phyloP scores from a whole-genome alignment of 2,888 invertebrate genomes.

The Eristalinus aeneus region DNA sequence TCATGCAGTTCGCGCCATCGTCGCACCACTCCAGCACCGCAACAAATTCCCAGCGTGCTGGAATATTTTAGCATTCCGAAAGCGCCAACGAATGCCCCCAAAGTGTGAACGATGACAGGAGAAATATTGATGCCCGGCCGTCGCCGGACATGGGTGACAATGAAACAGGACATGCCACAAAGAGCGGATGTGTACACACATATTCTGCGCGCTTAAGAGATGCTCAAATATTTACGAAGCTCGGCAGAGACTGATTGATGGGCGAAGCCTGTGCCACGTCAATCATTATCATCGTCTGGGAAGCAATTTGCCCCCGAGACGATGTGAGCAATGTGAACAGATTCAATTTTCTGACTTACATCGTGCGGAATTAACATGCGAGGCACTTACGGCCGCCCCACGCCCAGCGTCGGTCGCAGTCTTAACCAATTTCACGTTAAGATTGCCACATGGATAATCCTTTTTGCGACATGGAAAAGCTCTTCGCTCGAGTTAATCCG shows the following conservation, averaged over 20 bases:
- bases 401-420: neutral
- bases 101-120: neutral
- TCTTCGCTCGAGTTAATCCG: constrained; percentile 26
- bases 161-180: neutral
- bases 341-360: neutral
- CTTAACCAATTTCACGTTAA: constrained; percentile 49
- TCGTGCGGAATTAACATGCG: neutral
- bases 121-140: neutral
- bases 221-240: neutral
- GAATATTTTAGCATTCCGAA: neutral
- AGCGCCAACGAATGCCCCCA: neutral
- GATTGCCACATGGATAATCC: constrained; percentile 52
- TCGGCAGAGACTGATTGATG: neutral
- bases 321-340: neutral
- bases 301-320: neutral
- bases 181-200: neutral
- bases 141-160: neutral
- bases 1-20: neutral
- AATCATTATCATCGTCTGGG: neutral
- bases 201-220: neutral
- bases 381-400: neutral
- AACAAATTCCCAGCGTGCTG: neutral
- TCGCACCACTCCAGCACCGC: neutral
- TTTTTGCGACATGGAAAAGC: constrained; percentile 53
- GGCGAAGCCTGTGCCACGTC: neutral